Evolutionary conservation across 1,140 invertebrate species (phyloP).

Genomic region (Lanistes nyassanus): DNA sequence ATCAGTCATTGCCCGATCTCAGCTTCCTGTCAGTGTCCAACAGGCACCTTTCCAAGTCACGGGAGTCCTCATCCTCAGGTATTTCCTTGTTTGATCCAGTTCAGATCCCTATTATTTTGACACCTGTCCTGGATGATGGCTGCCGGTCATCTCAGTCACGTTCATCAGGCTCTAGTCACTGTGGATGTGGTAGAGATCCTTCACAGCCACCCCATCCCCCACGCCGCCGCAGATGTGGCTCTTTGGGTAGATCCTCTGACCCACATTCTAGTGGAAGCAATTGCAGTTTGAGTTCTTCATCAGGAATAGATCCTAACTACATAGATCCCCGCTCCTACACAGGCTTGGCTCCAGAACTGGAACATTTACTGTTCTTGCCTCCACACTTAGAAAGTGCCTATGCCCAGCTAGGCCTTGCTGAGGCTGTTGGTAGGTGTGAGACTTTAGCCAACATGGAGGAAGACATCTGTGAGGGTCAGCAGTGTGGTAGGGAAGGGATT

Average conservation of each 20-base stretch:
- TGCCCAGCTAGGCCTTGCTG: not conserved
- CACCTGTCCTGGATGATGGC: slow-evolving; percentile 32
- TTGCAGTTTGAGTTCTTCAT: slow-evolving; percentile 50
- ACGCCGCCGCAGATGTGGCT: slow-evolving; percentile 7
- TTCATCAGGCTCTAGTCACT: slow-evolving; percentile 25
- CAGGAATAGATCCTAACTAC: slow-evolving; percentile 54
- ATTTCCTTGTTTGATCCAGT: slow-evolving; percentile 52
- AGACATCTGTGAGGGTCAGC: not conserved
- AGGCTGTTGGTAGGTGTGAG: not conserved
- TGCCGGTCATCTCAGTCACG: slow-evolving; percentile 1
- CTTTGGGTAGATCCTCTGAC: slow-evolving; percentile 28
- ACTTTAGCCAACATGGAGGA: not conserved
- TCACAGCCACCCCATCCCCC: not conserved
- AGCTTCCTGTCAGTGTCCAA: slow-evolving; percentile 41
- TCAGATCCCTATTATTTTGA: slow-evolving; percentile 42
- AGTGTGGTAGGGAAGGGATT: not conserved
- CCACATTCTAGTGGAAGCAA: slow-evolving; percentile 49
- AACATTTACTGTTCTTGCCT: slow-evolving; percentile 56
- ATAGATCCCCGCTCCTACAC: slow-evolving; percentile 42
- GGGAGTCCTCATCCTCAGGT: slow-evolving; percentile 29
- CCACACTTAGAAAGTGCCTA: slow-evolving; percentile 51
- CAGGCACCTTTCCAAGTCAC: slow-evolving; percentile 6
- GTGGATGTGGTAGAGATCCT: slow-evolving; percentile 4
- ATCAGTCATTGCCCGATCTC: slow-evolving; percentile 56
- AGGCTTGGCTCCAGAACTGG: slow-evolving; percentile 45